phyloP scores from a whole-genome alignment of 2,797 vertebrate genomes.

The Hippopotamyrus pictus region DNA sequence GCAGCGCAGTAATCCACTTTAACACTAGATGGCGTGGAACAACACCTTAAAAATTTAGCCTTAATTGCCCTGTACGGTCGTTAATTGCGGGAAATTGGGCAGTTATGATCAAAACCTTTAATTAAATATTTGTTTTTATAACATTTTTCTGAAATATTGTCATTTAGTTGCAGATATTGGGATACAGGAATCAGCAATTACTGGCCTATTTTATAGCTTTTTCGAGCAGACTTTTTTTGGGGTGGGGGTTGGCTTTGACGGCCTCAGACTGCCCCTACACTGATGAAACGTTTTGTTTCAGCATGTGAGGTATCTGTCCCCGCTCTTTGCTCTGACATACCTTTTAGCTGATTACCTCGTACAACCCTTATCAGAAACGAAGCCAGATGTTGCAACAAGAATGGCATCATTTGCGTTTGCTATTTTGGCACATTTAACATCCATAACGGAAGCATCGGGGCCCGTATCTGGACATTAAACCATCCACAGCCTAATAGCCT shows the following conservation, averaged over 20 bases:
- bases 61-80: background rate
- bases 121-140: background rate
- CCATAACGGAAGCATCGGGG: background rate
- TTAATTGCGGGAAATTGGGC: background rate
- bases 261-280: background rate
- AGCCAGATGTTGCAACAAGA: background rate
- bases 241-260: background rate
- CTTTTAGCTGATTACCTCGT: background rate
- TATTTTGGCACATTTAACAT: background rate
- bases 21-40: conserved; percentile 16
- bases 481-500: background rate
- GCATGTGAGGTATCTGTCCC: background rate
- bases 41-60: background rate
- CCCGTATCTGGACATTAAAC: background rate
- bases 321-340: background rate
- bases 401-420: background rate
- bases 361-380: background rate
- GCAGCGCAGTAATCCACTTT: background rate
- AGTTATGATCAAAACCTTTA: background rate
- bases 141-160: background rate
- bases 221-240: background rate
- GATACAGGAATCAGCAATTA: background rate
- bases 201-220: background rate
- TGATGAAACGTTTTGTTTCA: background rate
- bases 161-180: background rate